phyloP scores from a whole-genome alignment of 2,797 vertebrate genomes.

The Sciaenops ocellatus region DNA sequence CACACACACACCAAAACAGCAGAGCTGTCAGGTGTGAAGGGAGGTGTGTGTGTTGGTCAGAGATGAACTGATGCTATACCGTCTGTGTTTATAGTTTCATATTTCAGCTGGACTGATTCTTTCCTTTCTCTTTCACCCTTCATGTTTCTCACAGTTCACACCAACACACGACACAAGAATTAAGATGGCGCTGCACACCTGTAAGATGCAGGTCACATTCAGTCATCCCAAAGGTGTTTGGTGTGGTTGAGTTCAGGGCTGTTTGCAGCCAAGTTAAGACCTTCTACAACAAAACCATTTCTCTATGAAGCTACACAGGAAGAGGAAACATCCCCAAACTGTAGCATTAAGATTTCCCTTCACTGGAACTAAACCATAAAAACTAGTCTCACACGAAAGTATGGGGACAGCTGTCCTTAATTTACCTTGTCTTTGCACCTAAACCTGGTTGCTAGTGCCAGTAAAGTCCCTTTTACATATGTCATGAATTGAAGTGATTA shows the following conservation, averaged over 20 bases:
- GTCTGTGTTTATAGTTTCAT: background rate
- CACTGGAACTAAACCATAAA: background rate
- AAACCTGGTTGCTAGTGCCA: too few relatives aligned
- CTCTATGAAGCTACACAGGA: background rate
- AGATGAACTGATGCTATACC: background rate
- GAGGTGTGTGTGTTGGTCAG: background rate
- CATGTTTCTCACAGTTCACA: background rate
- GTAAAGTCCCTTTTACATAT: too few relatives aligned
- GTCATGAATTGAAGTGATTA: too few relatives aligned
- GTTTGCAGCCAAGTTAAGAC: background rate
- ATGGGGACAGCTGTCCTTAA: too few relatives aligned
- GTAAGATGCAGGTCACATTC: background rate
- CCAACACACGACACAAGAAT: background rate
- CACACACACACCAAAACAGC: slow-evolving; percentile 22
- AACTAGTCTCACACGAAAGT: too few relatives aligned
- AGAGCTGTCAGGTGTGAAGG: slow-evolving; percentile 13
- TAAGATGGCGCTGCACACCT: background rate
- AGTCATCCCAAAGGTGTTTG: background rate
- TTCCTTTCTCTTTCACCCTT: background rate
- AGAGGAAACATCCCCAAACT: background rate
- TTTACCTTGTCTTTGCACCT: too few relatives aligned
- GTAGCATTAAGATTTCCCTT: too few relatives aligned
- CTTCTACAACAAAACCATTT: background rate
- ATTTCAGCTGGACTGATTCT: background rate
- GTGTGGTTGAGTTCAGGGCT: background rate